Percentiles rank a stretch among this genome's conserved stretches.
Evolutionary conservation across 2,888 invertebrate species (phyloP).

Genomic region (Caenorhabditis parvicauda): DNA sequence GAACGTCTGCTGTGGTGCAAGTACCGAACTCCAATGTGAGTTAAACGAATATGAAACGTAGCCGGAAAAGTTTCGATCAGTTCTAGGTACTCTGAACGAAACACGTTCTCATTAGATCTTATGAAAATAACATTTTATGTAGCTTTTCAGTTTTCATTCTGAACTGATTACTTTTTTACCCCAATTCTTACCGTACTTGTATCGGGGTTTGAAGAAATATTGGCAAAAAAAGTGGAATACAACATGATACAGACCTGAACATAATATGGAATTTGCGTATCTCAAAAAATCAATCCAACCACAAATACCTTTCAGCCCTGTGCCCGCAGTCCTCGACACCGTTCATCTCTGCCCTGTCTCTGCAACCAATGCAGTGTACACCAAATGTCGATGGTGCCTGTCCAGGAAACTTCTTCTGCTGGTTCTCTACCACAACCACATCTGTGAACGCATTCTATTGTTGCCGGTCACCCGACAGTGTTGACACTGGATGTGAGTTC

Average conservation of each 20-base stretch:
- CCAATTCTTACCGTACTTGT: too few species aligned
- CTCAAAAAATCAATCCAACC: too few species aligned
- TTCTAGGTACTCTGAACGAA: not conserved
- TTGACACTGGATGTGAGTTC: slow-evolving; percentile 59
- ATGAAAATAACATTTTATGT: not conserved
- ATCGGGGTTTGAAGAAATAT: not conserved
- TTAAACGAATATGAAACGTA: not conserved
- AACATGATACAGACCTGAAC: not conserved
- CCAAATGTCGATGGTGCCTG: slow-evolving; percentile 62
- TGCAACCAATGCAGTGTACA: slow-evolving; percentile 62
- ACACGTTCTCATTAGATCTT: not conserved
- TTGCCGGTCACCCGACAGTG: slow-evolving; percentile 58
- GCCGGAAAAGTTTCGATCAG: not conserved
- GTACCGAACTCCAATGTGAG: slow-evolving; percentile 54
- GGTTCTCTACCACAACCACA: slow-evolving; percentile 59
- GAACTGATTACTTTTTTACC: not conserved
- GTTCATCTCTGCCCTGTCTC: slow-evolving; percentile 60
- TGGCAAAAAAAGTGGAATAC: not conserved
- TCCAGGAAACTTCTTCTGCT: slow-evolving; percentile 62
- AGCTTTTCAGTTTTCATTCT: not conserved
- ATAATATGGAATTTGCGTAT: too few species aligned
- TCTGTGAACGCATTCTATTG: slow-evolving; percentile 62
- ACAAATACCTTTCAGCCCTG: slow-evolving; percentile 42
- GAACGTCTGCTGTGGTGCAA: slow-evolving; percentile 61
- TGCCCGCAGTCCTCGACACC: slow-evolving; percentile 60